Evolutionary conservation across 2,888 invertebrate genomes (phyloP), one percentile per base, ranked within the genome.

Genomic region (Slavum lentiscoides): DNA sequence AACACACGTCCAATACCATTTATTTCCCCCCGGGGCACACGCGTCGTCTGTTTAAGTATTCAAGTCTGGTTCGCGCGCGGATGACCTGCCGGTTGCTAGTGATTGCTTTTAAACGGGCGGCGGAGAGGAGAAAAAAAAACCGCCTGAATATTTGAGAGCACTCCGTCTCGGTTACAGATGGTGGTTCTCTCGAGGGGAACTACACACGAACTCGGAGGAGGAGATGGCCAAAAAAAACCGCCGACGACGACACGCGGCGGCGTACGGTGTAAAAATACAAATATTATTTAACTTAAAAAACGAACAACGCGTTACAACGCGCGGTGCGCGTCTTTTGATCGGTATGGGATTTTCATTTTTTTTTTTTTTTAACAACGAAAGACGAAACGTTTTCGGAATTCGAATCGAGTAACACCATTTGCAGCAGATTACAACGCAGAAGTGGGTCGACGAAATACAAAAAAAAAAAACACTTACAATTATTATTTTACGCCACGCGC

Each of bases 101-200:
- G 77, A 77, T 77, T 77, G 77, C 77, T 77, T 77, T 77, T 77
- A 77, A 77, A 77, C 77, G 77, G 30, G 30, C 2, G 30, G 30
- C 2, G 30, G 30, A 4, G 30, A 4, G 30, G 4, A 30, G 4
- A 70, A 70, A 21, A 77, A 77, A 77, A 77, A 77, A 77, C 70
- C 77, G 68, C 77, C 61, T 77, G 77, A 77, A 77, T 77, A 77
- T 77, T 77, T 77, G 77, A 77, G 77, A 77, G 77, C 62, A 77
- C 77, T 70, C 77, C 61, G 30, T 75, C 77, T 77, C 70, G 70
- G 77, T 77, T 77, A 77, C 77, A 77, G 77, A 77, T 77, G 77
- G 77, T 70, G 30, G 30, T 30, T 30, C 77, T 76, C 77, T 62
- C 21, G 55, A 69, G 74, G 66, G 49, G 74, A 70, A 55, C 19